These are phyloP conservation scores for Hesperia comma DNA, from an alignment of 2,888 invertebrate genomes.

Conservation along the genomic window DNA sequence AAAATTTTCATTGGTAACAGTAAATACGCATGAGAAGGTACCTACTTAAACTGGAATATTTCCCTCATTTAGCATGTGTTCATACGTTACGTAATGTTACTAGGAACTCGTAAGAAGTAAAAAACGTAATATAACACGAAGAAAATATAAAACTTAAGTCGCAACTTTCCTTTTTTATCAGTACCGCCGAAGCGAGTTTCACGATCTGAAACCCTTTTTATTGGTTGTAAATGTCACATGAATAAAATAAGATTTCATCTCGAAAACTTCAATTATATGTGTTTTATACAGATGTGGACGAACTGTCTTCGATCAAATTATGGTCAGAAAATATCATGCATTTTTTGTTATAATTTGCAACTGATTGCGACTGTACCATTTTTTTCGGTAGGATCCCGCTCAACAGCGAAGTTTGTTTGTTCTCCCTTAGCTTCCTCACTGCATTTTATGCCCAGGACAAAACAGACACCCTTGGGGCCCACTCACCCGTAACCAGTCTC, in stretches of 20 bases:
- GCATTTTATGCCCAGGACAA: no score
- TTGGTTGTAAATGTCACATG: slow-evolving; percentile 28
- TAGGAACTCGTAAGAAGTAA: background rate
- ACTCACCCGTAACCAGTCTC: no score
- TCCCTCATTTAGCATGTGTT: background rate
- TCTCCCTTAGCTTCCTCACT: no score
- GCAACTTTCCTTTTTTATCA: slow-evolving; percentile 25
- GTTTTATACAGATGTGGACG: slow-evolving; percentile 23
- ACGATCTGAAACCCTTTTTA: slow-evolving; percentile 30
- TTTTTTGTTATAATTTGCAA: no score
- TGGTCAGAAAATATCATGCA: background rate
- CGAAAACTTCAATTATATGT: slow-evolving; percentile 27
- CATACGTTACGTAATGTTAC: background rate
- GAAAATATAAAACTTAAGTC: slow-evolving; percentile 17
- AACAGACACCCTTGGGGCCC: no score
- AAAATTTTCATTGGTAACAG: background rate
- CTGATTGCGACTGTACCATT: no score
- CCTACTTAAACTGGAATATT: background rate
- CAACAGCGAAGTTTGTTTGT: no score
- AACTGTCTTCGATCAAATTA: background rate
- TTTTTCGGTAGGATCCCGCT: no score
- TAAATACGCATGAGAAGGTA: no score
- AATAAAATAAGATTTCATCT: slow-evolving; percentile 28
- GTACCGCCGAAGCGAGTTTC: slow-evolving; percentile 11
- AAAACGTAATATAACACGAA: slow-evolving; percentile 7